Conservation (phyloP, 1,140 invertebrate species). For the Cheumatopsyche charites region DNA sequence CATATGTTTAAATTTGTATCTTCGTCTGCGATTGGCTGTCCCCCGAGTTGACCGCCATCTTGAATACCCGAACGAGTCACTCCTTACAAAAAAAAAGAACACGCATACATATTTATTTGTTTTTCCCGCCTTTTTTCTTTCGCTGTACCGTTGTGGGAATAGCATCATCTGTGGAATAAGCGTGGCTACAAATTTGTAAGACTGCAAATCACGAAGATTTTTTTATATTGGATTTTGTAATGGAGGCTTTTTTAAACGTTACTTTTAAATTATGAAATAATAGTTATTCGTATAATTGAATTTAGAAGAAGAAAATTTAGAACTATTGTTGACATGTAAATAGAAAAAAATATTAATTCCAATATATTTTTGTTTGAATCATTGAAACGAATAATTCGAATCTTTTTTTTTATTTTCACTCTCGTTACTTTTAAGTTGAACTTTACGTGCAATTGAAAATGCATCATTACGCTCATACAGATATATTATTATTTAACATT, state of each 20-base stretch:
- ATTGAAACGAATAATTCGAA: too few species aligned
- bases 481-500: constrained; percentile 4
- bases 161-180: constrained; percentile 35
- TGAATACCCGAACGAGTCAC: constrained; percentile 34
- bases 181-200: not conserved
- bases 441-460: constrained; percentile 24
- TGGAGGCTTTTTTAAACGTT: too few species aligned
- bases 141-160: constrained; percentile 28
- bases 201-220: too few species aligned
- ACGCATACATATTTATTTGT: constrained; percentile 11
- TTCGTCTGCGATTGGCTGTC: constrained; percentile 24
- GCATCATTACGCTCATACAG: not conserved
- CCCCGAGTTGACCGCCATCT: constrained; percentile 32
- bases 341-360: too few species aligned
- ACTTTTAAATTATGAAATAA: too few species aligned
- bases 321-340: too few species aligned
- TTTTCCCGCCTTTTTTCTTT: constrained; percentile 1
- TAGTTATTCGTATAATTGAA: too few species aligned
- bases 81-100: constrained; percentile 32
- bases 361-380: too few species aligned
- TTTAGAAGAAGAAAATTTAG: too few species aligned
- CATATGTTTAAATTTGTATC: too few species aligned
- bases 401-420: not conserved
- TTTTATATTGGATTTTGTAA: too few species aligned
- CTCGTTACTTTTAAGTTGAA: not conserved